Conservation (phyloP, 2,113 vertebrate species). For the Marmota flaviventris region DNA sequence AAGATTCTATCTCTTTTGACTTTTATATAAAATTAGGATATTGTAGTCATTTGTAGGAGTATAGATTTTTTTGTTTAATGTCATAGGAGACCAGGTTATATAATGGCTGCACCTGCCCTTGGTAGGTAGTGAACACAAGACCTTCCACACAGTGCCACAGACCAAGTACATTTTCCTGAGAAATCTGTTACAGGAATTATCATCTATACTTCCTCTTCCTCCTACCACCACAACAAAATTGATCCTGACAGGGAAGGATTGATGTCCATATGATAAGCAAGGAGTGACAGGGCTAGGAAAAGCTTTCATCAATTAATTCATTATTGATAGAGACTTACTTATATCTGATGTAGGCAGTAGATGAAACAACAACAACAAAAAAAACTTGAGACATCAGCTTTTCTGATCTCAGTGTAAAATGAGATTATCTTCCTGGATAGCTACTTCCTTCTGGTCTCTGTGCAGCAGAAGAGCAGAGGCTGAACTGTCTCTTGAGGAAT, state of each 20-base stretch:
- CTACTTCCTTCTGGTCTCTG: neutral
- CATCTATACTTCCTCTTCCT: neutral
- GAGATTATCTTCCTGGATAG: neutral
- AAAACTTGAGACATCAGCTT: neutral
- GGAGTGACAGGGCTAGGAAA: neutral
- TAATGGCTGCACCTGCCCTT: neutral
- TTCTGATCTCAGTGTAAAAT: neutral
- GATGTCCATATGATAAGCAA: neutral
- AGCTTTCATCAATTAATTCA: neutral
- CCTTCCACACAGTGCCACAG: neutral
- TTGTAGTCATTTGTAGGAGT: conserved; percentile 38
- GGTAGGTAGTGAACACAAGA: neutral
- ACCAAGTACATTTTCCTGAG: neutral
- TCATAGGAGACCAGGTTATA: neutral
- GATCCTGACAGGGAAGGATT: neutral
- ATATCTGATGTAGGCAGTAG: neutral
- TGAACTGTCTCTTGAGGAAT: neutral
- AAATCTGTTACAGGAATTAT: neutral
- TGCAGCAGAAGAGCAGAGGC: neutral
- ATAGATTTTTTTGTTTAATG: conserved; percentile 45
- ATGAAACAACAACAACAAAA: neutral
- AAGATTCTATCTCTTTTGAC: conserved; percentile 44
- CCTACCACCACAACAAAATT: neutral
- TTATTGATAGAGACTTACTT: neutral
- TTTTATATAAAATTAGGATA: conserved; percentile 44